A percentile compares a stretch with the other conserved stretches of the same genome.
Evolutionary conservation across 2,113 vertebrate species (phyloP).

Genomic region (sheep (Ovis aries)): DNA sequence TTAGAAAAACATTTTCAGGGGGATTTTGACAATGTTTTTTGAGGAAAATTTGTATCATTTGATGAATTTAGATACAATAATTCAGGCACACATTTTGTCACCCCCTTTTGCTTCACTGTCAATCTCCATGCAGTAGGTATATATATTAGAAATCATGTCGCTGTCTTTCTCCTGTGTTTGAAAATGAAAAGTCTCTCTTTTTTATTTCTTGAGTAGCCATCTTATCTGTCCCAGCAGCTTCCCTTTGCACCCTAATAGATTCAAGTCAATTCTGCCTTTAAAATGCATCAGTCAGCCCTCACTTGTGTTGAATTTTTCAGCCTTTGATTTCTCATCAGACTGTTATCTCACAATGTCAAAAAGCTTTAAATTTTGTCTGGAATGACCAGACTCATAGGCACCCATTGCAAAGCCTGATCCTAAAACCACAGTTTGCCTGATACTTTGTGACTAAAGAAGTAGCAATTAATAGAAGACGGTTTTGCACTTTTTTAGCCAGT

Average conservation of each 20-base stretch:
- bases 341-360: conserved; percentile 52
- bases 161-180: conserved; percentile 20
- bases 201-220: conserved; percentile 38
- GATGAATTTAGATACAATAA: neutral
- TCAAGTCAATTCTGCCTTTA: conserved; percentile 46
- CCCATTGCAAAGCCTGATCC: conserved; percentile 23
- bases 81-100: neutral
- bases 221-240: conserved; percentile 23
- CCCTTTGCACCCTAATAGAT: conserved; percentile 3
- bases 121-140: neutral
- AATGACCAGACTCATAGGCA: conserved; percentile 47
- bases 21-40: neutral
- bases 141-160: neutral
- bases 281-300: conserved; percentile 58
- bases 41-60: neutral
- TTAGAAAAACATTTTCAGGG: neutral
- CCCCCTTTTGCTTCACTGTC: neutral
- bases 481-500: neutral
- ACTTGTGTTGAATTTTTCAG: conserved; percentile 41
- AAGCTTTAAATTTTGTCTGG: conserved; percentile 43
- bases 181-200: conserved; percentile 26
- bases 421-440: neutral
- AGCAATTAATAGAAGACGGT: conserved; percentile 1
- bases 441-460: neutral
- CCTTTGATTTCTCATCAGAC: conserved; percentile 57